Conservation (phyloP, 2,888 invertebrate species). For the Caenorhabditis parvicauda region DNA sequence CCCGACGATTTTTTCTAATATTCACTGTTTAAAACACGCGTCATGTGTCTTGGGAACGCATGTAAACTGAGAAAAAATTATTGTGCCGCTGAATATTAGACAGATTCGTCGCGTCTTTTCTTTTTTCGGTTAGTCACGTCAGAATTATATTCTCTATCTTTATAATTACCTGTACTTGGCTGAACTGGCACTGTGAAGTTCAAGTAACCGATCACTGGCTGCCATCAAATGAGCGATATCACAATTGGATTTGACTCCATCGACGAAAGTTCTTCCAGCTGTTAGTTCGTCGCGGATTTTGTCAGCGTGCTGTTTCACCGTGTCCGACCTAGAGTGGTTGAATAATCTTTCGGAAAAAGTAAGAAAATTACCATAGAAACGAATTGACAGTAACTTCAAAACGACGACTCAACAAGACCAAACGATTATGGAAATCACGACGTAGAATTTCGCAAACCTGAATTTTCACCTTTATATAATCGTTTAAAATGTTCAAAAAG, state of each 20-base stretch:
- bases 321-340: conserved; percentile 31
- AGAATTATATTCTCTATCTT: not conserved
- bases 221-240: conserved; percentile 33
- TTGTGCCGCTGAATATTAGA: too few relatives aligned
- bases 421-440: conserved; percentile 32
- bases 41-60: conserved; percentile 13
- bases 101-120: too few relatives aligned
- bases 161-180: conserved; percentile 4
- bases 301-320: conserved; percentile 31
- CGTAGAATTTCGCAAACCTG: conserved; percentile 18
- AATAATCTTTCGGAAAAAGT: not conserved
- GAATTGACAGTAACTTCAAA: conserved; percentile 94
- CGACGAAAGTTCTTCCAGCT: conserved; percentile 18
- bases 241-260: conserved; percentile 10
- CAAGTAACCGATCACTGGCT: conserved; percentile 31
- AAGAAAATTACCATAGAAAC: conserved; percentile 70
- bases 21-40: not conserved
- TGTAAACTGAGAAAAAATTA: too few relatives aligned
- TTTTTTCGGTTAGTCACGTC: too few relatives aligned
- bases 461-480: not conserved
- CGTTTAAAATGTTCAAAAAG: not conserved
- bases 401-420: conserved; percentile 78
- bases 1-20: not conserved
- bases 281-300: conserved; percentile 32
- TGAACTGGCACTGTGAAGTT: conserved; percentile 23